Evolutionary conservation across 2,113 vertebrate genomes (phyloP).

Genomic region (Gracilinanus agilis): DNA sequence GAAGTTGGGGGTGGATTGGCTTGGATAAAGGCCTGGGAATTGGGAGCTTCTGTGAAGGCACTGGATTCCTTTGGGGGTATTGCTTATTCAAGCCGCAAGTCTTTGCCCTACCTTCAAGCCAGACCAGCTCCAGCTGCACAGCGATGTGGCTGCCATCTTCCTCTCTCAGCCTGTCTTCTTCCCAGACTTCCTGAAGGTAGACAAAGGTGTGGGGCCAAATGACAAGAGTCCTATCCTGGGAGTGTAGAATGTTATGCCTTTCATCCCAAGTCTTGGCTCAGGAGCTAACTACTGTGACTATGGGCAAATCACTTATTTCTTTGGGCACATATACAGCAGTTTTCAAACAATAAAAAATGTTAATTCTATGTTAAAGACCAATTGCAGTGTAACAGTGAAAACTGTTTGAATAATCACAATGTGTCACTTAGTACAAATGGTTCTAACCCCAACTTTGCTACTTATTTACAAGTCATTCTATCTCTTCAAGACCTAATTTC

Average conservation of each 20-base stretch:
- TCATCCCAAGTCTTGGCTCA: not conserved
- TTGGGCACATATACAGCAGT: not conserved
- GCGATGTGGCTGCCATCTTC: not conserved
- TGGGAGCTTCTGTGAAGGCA: slow-evolving; percentile 28
- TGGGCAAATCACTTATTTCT: not conserved
- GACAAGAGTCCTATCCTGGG: not conserved
- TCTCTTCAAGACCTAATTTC: not conserved
- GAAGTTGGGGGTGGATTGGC: not conserved
- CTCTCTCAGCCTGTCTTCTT: not conserved
- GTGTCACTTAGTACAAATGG: too few species aligned
- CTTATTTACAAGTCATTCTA: not conserved
- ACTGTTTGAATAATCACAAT: too few species aligned
- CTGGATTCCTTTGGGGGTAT: slow-evolving; percentile 15
- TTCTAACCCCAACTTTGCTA: not conserved
- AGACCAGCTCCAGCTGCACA: not conserved
- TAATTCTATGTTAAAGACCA: too few species aligned
- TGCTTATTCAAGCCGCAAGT: not conserved
- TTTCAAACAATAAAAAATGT: too few species aligned
- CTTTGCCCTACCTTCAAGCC: not conserved
- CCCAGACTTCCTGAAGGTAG: not conserved
- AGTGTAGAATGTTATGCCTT: not conserved
- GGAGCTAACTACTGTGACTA: not conserved
- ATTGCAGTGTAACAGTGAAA: too few species aligned
- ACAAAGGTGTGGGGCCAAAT: not conserved
- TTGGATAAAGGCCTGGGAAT: slow-evolving; percentile 20